Base-by-base conservation (phyloP, 2,888 invertebrate species). In the Rugalucina vietnamica region DNA sequence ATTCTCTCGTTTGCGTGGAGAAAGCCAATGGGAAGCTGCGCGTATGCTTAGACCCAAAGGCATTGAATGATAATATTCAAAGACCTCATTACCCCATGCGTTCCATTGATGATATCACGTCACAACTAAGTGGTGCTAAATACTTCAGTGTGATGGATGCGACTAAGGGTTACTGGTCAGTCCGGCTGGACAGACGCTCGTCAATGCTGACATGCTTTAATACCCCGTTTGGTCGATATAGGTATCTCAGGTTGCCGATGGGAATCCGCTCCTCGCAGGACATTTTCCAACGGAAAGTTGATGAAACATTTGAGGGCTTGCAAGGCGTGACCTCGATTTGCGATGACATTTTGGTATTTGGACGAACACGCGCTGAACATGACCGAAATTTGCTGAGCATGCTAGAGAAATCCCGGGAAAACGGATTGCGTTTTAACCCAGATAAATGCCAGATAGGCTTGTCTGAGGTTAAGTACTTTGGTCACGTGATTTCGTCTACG, bases 241-340 rank as follows among this genome's bases (percentile, higher is more conserved):
- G 86, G 8, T 82, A 86, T 87, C 34, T 80, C 21, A 29, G 89
- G 27, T 32, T 89, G 32, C 86, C 88, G 0, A 85, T 87, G 70
- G 87, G 87, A 5, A 70, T 85, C 24, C 65, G 34, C 0, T 73
- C 50, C 24, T 54, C 83, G 4, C 74, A 65, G 18, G 83, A 89
- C 21, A 70, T 81, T 10, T 85, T 85, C 32, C 73, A 85, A 29
- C 39, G 69, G 39, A 73, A 80, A 50, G 34, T 76, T n/a, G 50
- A 79, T 54, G 76, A 86, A 49, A 43, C 54, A 1, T 81, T 84
- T 57, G 81, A 81, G n/a, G 82, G 79, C 24, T 18, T 86, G 49
- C 5, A 39, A 32, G 86, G 84, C 0, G 71, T 85, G 10, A 39
- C 32, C 32, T 18, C 72, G 12, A 84, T 81, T 24, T 76, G 84